These are phyloP conservation scores for honey bee (Apis mellifera) DNA, from an alignment of 1,140 invertebrate genomes.

Conservation along the genomic window Amel_HAv3.1 CM009935.2:4385501-4386000, in stretches of 20 bases:
- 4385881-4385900: not conserved
- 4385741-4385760: conserved; percentile 2
- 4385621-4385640: not conserved
- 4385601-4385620: too few relatives aligned
- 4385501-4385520: not conserved
- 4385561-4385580: not conserved
- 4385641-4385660: not conserved
- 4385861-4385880: not conserved
- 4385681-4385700: conserved; percentile 9
- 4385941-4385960: too few relatives aligned
- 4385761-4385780: not conserved
- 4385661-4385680: not conserved
- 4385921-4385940: not conserved
- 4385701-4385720: conserved; percentile 15
- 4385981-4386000: too few relatives aligned
- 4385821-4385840: too few relatives aligned
- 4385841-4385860: not conserved
- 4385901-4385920: not conserved
- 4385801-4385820: not conserved
- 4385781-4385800: not conserved
- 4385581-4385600: not conserved
- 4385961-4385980: too few relatives aligned
- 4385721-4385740: conserved; percentile 29
- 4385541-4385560: not conserved
- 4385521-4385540: not conserved